Percentiles rank a stretch among this genome's conserved stretches.
Conservation (phyloP, 1,140 invertebrate species). For the Meloidogyne chitwoodi region DNA sequence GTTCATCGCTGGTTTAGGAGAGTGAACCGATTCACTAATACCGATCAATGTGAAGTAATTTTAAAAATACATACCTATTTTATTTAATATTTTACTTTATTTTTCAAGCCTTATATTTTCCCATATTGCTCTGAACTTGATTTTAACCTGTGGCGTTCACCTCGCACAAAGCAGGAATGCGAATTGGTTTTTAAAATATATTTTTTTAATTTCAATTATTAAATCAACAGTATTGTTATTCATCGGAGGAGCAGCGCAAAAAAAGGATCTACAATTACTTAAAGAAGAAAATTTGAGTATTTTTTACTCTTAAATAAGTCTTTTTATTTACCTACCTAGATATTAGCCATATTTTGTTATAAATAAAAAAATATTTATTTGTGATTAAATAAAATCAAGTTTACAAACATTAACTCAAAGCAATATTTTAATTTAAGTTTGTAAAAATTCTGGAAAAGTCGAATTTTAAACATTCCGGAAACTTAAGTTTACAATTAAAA, state of each 20-base stretch:
- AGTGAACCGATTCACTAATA: conserved; percentile 58
- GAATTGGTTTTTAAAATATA: conserved; percentile 35
- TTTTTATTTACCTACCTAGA: no score
- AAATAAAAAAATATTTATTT: no score
- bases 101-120: conserved; percentile 57
- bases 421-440: no score
- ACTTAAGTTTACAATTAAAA: no score
- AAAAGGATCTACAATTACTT: not conserved
- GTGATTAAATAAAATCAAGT: no score
- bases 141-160: conserved; percentile 59
- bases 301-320: no score
- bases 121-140: conserved; percentile 59
- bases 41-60: conserved; percentile 53
- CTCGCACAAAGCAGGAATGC: conserved; percentile 58
- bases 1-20: conserved; percentile 60
- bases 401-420: no score
- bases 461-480: no score
- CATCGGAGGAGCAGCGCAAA: conserved; percentile 17
- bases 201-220: not conserved
- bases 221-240: conserved; percentile 12
- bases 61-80: not conserved
- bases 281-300: no score
- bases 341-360: no score
- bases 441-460: no score
- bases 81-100: not conserved